These are phyloP conservation scores for Cottus gobio DNA, from an alignment of 2,113 vertebrate species.

Conservation along the genomic window DNA sequence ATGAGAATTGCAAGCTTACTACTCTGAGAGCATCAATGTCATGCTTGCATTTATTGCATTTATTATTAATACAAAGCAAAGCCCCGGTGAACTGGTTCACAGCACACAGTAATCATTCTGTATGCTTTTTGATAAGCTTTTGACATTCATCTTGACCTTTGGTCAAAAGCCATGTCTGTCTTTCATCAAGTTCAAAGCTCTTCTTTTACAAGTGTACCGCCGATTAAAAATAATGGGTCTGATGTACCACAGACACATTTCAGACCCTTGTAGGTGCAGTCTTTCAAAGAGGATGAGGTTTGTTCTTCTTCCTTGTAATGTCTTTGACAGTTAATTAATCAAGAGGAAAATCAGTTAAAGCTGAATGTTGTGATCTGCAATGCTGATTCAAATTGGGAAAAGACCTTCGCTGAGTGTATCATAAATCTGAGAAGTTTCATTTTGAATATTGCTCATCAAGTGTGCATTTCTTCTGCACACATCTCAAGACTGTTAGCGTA, in stretches of 20 bases:
- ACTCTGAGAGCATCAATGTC: neutral
- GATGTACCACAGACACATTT: neutral
- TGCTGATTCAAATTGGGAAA: slow-evolving; percentile 41
- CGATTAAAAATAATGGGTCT: slow-evolving; percentile 29
- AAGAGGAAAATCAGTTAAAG: slow-evolving; percentile 51
- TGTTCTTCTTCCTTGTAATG: slow-evolving; percentile 31
- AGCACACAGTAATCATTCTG: slow-evolving; percentile 30
- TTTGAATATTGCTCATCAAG: slow-evolving; percentile 36
- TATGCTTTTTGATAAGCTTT: slow-evolving; percentile 48
- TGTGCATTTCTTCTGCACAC: neutral
- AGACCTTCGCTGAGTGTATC: slow-evolving; percentile 19
- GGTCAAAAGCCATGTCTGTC: slow-evolving; percentile 28
- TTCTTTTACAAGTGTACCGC: slow-evolving; percentile 18
- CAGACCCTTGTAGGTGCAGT: neutral
- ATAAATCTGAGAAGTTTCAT: slow-evolving; percentile 37
- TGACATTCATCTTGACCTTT: slow-evolving; percentile 68
- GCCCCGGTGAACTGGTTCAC: slow-evolving; percentile 7
- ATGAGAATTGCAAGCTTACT: neutral
- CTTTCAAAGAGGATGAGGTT: slow-evolving; percentile 18
- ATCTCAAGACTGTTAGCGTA: neutral
- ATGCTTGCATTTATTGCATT: slow-evolving; percentile 16
- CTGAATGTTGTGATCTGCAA: slow-evolving; percentile 42
- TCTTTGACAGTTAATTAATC: slow-evolving; percentile 36
- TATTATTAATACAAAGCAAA: slow-evolving; percentile 29
- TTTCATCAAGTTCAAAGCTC: slow-evolving; percentile 60